Percentiles rank a stretch among this genome's conserved stretches.
Evolutionary conservation across 1,140 invertebrate species (phyloP).

Genomic region (Helicoverpa zea): DNA sequence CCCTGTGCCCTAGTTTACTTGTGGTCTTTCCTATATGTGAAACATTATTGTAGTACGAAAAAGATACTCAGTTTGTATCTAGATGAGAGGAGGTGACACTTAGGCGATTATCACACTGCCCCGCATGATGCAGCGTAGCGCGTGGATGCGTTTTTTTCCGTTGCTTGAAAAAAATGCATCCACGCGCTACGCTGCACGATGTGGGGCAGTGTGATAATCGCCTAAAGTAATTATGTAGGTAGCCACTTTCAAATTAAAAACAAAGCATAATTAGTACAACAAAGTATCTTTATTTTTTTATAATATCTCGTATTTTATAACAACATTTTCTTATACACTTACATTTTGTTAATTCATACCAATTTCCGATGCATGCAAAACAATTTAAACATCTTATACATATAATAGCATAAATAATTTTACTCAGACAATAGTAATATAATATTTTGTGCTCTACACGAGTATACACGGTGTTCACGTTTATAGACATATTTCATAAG

Average conservation of each 20-base stretch:
- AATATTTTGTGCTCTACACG: conserved; percentile 47
- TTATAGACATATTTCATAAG: conserved; percentile 59
- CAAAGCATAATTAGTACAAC: conserved; percentile 63
- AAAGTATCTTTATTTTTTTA: conserved; percentile 72
- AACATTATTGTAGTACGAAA: too few relatives aligned
- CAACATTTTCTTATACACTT: conserved; percentile 72
- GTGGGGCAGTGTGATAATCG: too few relatives aligned
- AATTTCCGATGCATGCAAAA: conserved; percentile 64
- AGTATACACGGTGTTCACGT: conserved; percentile 40
- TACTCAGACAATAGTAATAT: conserved; percentile 46
- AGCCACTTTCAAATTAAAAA: conserved; percentile 23
- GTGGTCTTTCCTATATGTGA: too few relatives aligned
- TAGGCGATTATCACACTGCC: too few relatives aligned
- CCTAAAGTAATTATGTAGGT: too few relatives aligned
- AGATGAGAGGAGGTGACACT: too few relatives aligned
- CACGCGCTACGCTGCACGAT: too few relatives aligned
- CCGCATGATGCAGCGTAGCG: too few relatives aligned
- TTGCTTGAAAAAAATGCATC: too few relatives aligned
- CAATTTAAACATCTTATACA: conserved; percentile 62
- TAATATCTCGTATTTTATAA: conserved; percentile 66
- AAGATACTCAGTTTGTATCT: too few relatives aligned
- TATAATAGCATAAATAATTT: conserved; percentile 58
- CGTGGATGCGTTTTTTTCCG: too few relatives aligned
- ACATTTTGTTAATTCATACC: conserved; percentile 63
- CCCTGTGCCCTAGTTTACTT: too few relatives aligned